Evolutionary conservation across 2,888 invertebrate genomes (phyloP).

Genomic region (Pandemis cinnamomeana): DNA sequence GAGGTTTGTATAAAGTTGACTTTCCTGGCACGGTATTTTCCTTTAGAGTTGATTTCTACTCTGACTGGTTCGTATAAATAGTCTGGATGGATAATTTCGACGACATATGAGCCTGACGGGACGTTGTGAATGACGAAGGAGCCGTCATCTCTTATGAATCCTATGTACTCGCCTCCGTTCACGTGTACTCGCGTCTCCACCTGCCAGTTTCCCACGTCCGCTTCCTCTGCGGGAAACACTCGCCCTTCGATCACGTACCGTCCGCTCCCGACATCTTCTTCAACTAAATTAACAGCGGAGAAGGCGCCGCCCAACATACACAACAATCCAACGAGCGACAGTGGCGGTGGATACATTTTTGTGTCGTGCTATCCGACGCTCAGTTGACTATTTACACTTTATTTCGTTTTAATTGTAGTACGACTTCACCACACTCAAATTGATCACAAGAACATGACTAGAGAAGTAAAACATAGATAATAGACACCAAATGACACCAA

Average conservation of each 20-base stretch:
- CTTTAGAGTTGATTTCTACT: slow-evolving; percentile 98
- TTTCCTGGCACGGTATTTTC: slow-evolving; percentile 97
- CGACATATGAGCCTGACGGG: slow-evolving; percentile 95
- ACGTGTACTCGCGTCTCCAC: slow-evolving; percentile 91
- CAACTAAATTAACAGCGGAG: slow-evolving; percentile 60
- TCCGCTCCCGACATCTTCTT: slow-evolving; percentile 78
- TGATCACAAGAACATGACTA: slow-evolving; percentile 4
- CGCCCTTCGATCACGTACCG: slow-evolving; percentile 92
- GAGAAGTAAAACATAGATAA: not conserved
- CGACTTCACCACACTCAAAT: not conserved
- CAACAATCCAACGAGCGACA: slow-evolving; percentile 32
- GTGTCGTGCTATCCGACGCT: not conserved
- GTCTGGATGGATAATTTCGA: slow-evolving; percentile 96
- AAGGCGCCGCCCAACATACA: slow-evolving; percentile 50
- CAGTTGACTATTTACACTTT: not conserved
- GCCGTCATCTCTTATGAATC: slow-evolving; percentile 96
- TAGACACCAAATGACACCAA: not conserved
- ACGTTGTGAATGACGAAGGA: slow-evolving; percentile 94
- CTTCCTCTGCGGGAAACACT: slow-evolving; percentile 89
- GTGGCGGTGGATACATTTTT: slow-evolving; percentile 20
- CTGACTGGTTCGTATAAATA: slow-evolving; percentile 96
- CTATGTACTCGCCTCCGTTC: slow-evolving; percentile 95
- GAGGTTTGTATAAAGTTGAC: slow-evolving; percentile 97
- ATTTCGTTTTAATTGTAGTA: not conserved
- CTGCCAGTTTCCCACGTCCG: slow-evolving; percentile 88